These are phyloP conservation scores for Erynnis tages DNA, from an alignment of 2,888 invertebrate species.

Conservation along the genomic window DNA sequence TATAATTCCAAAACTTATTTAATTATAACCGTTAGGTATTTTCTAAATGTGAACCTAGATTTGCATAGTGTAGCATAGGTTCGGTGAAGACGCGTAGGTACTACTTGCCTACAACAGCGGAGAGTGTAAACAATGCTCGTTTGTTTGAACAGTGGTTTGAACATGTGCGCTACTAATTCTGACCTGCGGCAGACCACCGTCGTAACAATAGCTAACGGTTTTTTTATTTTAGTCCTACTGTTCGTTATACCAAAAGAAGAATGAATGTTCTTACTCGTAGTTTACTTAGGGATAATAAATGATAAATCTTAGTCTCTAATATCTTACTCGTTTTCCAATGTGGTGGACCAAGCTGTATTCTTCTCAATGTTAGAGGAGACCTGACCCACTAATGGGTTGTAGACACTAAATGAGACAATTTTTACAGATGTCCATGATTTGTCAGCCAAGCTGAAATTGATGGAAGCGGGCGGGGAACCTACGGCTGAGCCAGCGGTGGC, in stretches of 20 bases:
- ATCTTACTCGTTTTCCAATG: no score
- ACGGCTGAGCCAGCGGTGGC: conserved; percentile 60
- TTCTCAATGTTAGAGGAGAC: no score
- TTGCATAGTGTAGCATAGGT: conserved; percentile 39
- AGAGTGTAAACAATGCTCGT: conserved; percentile 66
- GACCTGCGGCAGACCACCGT: conserved; percentile 61
- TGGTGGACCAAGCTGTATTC: no score
- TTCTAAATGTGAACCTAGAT: no score
- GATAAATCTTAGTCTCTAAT: no score
- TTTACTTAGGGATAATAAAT: not conserved
- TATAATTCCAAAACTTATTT: no score
- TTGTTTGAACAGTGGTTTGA: conserved; percentile 79
- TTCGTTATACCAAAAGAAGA: conserved; percentile 60
- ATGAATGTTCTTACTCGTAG: no score
- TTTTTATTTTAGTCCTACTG: conserved; percentile 62
- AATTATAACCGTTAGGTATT: no score
- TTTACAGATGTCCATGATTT: conserved; percentile 86
- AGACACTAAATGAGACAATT: no score
- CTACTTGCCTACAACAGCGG: no score
- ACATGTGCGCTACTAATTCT: conserved; percentile 80
- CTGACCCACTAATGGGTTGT: no score
- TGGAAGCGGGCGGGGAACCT: conserved; percentile 75
- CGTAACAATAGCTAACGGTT: conserved; percentile 76
- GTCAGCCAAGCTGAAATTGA: conserved; percentile 85
- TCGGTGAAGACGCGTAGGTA: conserved; percentile 37